Base-by-base conservation (phyloP, 1,140 invertebrate genomes). In the Heliconius hewitsoni region DNA sequence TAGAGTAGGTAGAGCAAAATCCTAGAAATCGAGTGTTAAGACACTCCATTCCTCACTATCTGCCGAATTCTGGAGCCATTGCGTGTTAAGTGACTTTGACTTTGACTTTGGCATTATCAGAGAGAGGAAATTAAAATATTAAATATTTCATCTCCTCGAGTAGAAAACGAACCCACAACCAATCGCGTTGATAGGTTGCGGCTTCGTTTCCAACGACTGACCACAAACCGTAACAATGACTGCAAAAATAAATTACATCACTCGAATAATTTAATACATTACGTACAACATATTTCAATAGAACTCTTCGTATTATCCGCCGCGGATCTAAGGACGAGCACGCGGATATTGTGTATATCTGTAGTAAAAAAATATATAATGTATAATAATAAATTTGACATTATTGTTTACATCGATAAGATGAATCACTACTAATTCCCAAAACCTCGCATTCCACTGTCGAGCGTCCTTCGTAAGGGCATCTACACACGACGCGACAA, bases 371-470 rank as follows among this genome's bases (percentile, higher is more conserved):
- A 57, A 80, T 78, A 82, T 46, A 77, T 52, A 77, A n/a, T n/a
- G n/a, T 73, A 81, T 83, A 84, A 83, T 84, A 88, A 86, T 87
- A 90, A 88, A 83, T 80, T 57, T 87, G 82, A 84, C 85, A 83
- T n/a, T 57, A 85, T 90, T 91, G 88, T 91, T 91, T 91, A 90
- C 86, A 87, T 88, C 80, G 55, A 74, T 85, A 74, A 86, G 86
- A 91, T 92, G 91, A 91, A 88, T 92, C 88, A 92, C 79, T 70
- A 78, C 88, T 90, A 90, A 87, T 86, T 87, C 87, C 87, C 90
- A 84, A 77, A 81, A 84, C 78, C 55, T 57, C 74, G 82, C 83
- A 90, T 90, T 88, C 87, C 89, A 78, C 85, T 18, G 70, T 71
- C 76, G 83, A 57, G 77, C 83, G 84, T 82, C 88, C 89, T 91